These are phyloP conservation scores for Drosophila hydei DNA, from an alignment of 1,140 invertebrate genomes.

Conservation along the genomic window DNA sequence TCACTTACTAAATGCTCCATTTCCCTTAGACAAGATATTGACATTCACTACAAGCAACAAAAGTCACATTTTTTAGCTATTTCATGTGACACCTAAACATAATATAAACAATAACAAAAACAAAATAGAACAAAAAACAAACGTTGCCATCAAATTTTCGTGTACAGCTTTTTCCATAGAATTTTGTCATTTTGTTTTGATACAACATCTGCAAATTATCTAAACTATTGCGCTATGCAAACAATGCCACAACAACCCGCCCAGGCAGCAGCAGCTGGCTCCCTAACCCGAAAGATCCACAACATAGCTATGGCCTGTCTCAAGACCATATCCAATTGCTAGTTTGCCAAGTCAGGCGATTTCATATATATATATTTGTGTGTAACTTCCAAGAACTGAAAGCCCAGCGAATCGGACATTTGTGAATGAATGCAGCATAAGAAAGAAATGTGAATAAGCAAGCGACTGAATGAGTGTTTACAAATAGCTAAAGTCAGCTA, in stretches of 20 bases:
- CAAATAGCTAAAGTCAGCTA: constrained; percentile 28
- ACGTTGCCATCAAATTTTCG: constrained; percentile 46
- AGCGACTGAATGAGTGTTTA: constrained; percentile 34
- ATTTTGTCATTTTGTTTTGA: constrained; percentile 45
- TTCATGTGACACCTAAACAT: constrained; percentile 28
- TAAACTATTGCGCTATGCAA: constrained; percentile 43
- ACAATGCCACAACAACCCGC: constrained; percentile 27
- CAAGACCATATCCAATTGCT: constrained; percentile 67
- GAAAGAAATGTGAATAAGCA: constrained; percentile 12
- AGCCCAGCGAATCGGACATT: constrained; percentile 38
- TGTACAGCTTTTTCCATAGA: constrained; percentile 42
- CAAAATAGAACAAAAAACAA: constrained; percentile 5
- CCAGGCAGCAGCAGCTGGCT: too few relatives aligned
- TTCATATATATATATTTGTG: constrained; percentile 22
- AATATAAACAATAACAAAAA: constrained; percentile 5
- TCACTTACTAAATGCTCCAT: background rate
- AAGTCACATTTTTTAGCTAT: background rate
- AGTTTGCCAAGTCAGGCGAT: constrained; percentile 67
- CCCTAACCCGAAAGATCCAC: too few relatives aligned
- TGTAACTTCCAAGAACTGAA: constrained; percentile 54
- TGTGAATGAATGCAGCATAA: constrained; percentile 56
- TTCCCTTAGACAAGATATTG: background rate
- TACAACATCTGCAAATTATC: constrained; percentile 72
- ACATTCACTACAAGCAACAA: background rate
- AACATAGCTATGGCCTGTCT: constrained; percentile 26